Evolutionary conservation across 2,888 invertebrate genomes (phyloP), one percentile per base, ranked within the genome.

Genomic region (Apamea monoglypha): DNA sequence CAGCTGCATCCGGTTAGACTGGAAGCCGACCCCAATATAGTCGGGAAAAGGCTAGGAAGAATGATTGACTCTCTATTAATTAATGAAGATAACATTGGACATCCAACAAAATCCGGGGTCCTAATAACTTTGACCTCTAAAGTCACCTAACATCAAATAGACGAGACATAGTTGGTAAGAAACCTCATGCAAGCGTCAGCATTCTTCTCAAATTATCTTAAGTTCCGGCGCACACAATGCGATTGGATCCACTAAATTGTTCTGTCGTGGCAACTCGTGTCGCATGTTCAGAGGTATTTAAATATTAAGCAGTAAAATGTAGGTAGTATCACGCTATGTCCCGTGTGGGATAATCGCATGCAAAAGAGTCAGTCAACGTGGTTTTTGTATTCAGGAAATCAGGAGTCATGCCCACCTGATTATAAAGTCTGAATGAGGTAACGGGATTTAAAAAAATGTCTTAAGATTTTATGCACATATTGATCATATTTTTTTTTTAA

Each of bases 321-420:
- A 64, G 73, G 64, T 32, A 67, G 70, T 71, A 76, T 82, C 89
- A 88, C 84, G 88, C 67, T 21, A 84, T 74, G 16, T 79, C 61
- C 25, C 76, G 61, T 70, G n/a, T 64, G 56, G 53, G 32, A 68
- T 80, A 86, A 88, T 88, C 70, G 16, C 18, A 74, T 75, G 78
- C 67, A 69, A 59, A 78, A 61, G n/a, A 73, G 36, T 66, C 81
- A 50, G 76, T 44, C 67, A 73, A 76, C 50, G 63, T 47, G 8
- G 29, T 72, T 81, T 76, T 63, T 56, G n/a, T 69, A 36, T 59
- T 76, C 56, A 74, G 21, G 50, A 80, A 73, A 72, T 85, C 75
- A 40, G 87, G 59, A 73, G 77, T 87, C 64, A 14, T 36, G 50
- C 18, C 66, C 59, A 32, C 25, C 59, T 63, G 21, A 56, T 76